phyloP scores from a whole-genome alignment of 1,140 invertebrate species.

The Drosophila tsacasi region DNA sequence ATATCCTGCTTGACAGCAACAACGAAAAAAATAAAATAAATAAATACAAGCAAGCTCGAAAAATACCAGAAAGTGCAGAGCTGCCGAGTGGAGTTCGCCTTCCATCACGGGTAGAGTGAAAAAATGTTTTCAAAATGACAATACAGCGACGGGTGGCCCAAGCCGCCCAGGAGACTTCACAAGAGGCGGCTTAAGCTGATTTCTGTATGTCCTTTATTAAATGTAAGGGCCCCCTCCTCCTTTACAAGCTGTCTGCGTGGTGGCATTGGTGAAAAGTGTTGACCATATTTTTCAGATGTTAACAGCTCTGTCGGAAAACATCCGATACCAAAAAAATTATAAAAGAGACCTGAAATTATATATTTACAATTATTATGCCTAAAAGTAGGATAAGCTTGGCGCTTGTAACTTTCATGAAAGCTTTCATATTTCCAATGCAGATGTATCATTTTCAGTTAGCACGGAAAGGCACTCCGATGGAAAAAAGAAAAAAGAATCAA shows the following conservation, averaged over 20 bases:
- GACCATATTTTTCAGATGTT: constrained; percentile 5
- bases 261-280: constrained; percentile 5
- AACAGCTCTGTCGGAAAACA: neutral
- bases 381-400: neutral
- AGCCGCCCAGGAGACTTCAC: constrained; percentile 22
- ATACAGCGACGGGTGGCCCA: constrained; percentile 45
- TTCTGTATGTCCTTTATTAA: constrained; percentile 50
- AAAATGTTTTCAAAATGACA: constrained; percentile 38
- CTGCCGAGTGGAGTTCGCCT: constrained; percentile 20
- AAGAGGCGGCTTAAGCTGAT: constrained; percentile 47
- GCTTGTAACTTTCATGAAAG: no score
- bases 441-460: neutral
- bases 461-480: neutral
- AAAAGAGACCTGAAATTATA: no score
- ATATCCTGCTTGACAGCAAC: constrained; percentile 72
- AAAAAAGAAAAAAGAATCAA: neutral
- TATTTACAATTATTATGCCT: neutral
- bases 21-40: constrained; percentile 22
- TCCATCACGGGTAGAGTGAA: constrained; percentile 19
- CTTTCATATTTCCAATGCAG: neutral
- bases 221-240: constrained; percentile 12
- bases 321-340: neutral
- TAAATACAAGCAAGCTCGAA: constrained; percentile 21
- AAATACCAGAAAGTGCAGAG: constrained; percentile 25
- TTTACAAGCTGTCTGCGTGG: neutral